Evolutionary conservation across 2,113 vertebrate species (phyloP).

Genomic region (Syrrhaptes paradoxus): DNA sequence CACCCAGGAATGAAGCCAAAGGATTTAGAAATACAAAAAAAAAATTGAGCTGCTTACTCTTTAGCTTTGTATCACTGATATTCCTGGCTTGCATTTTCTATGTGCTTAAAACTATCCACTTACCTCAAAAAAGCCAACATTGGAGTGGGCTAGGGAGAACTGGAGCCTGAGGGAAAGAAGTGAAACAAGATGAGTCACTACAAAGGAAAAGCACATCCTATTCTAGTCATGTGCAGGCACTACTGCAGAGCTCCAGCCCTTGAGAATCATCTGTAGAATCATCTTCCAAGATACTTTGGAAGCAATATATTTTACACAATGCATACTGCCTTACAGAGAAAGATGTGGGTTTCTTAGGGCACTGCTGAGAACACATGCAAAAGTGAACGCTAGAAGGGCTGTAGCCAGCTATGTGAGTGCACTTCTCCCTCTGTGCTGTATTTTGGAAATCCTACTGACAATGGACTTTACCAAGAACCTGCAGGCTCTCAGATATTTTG

Average conservation of each 20-base stretch:
- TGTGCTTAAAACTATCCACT: background rate
- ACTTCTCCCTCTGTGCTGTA: background rate
- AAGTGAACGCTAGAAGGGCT: background rate
- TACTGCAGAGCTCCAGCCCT: background rate
- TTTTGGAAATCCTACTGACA: background rate
- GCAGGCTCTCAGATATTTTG: background rate
- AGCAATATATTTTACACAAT: background rate
- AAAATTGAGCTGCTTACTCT: background rate
- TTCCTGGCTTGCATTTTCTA: background rate
- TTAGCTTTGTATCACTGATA: background rate
- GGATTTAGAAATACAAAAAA: background rate
- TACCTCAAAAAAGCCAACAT: conserved; percentile 69
- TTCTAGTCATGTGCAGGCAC: background rate
- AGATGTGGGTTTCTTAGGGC: background rate
- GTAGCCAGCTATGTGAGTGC: background rate
- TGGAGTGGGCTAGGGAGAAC: conserved; percentile 64
- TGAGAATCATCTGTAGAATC: background rate
- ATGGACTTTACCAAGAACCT: background rate
- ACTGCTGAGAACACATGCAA: background rate
- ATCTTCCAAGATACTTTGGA: background rate
- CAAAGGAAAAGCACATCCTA: background rate
- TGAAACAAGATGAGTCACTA: background rate
- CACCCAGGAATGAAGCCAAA: background rate
- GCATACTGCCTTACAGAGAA: background rate
- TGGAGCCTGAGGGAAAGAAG: conserved; percentile 67